Evolutionary conservation across 2,888 invertebrate genomes (phyloP).

Genomic region (Drosophila cracens): DNA sequence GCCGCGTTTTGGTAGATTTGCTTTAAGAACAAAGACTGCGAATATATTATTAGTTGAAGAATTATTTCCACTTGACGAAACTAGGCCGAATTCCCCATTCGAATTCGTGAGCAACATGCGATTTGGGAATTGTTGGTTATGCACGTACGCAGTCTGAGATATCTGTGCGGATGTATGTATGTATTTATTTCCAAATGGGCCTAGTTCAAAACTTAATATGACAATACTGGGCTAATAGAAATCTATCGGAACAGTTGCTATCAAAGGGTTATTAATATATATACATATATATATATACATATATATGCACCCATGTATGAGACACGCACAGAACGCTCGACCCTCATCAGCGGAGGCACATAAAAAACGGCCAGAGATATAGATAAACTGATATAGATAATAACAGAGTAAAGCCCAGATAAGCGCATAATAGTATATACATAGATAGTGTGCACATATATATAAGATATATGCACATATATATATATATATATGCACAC

Average conservation of each 20-base stretch:
- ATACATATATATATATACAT: not conserved
- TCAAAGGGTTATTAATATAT: not conserved
- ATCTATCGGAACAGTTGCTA: not conserved
- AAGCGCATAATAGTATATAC: conserved; percentile 17
- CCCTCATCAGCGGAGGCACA: conserved; percentile 4
- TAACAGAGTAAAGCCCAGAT: conserved; percentile 23
- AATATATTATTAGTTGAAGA: not conserved
- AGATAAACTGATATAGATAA: conserved; percentile 19
- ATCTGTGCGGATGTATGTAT: not conserved
- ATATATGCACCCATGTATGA: not conserved
- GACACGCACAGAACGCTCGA: not conserved
- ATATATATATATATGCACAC: not conserved
- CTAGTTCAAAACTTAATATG: not conserved
- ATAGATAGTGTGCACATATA: conserved; percentile 9
- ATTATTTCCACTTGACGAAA: not conserved
- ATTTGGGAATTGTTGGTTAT: conserved; percentile 9
- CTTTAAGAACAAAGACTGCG: conserved; percentile 2
- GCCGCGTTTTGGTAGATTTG: not conserved
- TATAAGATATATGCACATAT: not conserved
- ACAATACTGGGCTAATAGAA: not conserved
- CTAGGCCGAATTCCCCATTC: conserved; percentile 11
- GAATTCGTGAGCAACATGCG: conserved; percentile 34
- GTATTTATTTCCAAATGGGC: not conserved
- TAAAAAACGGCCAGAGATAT: conserved; percentile 9
- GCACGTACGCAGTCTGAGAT: conserved; percentile 41